These are phyloP conservation scores for Tapera naevia DNA, from an alignment of 2,797 vertebrate genomes.

Conservation along the genomic window DNA sequence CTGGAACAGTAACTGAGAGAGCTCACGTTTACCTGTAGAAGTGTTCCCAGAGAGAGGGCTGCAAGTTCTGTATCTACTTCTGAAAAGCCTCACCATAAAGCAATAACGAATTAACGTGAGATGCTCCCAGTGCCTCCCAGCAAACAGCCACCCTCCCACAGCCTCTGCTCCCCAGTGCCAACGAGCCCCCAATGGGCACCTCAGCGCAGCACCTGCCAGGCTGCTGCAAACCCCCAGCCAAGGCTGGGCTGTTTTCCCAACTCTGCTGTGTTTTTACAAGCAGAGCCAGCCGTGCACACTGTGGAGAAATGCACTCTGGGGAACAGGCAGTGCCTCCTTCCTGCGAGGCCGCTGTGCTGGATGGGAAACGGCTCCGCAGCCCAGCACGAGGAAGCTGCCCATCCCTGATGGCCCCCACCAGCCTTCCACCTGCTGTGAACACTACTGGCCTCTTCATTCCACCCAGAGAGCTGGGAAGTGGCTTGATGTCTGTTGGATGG, in stretches of 20 bases:
- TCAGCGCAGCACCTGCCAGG: fast-evolving
- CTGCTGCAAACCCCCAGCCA: not conserved
- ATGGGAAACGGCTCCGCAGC: fast-evolving
- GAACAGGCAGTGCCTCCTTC: fast-evolving
- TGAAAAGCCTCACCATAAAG: not conserved
- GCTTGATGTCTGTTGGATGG: too few relatives aligned
- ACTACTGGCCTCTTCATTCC: fast-evolving
- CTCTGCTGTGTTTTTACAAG: not conserved
- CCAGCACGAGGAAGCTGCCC: not conserved
- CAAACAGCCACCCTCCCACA: fast-evolving
- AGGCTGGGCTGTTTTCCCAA: not conserved
- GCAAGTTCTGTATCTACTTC: fast-evolving
- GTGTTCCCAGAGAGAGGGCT: not conserved
- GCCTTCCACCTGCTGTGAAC: fast-evolving
- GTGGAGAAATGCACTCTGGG: fast-evolving
- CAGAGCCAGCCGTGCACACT: not conserved
- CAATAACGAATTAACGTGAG: fast-evolving
- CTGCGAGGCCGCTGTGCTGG: too few relatives aligned
- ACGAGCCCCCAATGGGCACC: fast-evolving
- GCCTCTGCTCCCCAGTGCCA: not conserved
- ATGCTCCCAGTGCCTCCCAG: not conserved
- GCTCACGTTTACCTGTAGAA: not conserved
- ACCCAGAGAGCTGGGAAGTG: not conserved
- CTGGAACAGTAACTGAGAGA: fast-evolving
- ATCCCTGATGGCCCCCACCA: fast-evolving